Base-by-base conservation (phyloP, 1,140 invertebrate genomes). In the Bombus huntii region DNA sequence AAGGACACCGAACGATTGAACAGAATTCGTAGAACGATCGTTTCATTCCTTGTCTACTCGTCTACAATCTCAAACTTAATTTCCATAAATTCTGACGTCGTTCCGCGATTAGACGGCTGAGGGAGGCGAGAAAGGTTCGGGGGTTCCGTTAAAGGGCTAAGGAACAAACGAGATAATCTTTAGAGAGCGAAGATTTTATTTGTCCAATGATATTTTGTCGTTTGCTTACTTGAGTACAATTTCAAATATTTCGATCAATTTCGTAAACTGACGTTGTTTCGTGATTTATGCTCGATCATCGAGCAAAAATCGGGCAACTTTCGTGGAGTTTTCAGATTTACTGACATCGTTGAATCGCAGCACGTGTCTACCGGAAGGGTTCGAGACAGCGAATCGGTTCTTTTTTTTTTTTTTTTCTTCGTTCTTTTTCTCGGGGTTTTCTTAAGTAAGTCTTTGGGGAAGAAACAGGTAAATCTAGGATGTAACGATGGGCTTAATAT, bases 11-110 rank as follows among this genome's bases (percentile, higher is more conserved):
- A 44, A 44, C 42, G 42, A 3, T 44, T 53, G 39, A n/a, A 28
- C 47, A 31, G 1, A 72, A 13, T 18, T 15, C 9, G 34, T 39
- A 31, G 39, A 39, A 65, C 25, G 68, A 66, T 74, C 34, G 44
- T 37, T 72, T 84, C 73, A 59, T 84, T 79, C 44, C 15, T 39
- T 15, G 28, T 73, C n/a, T 72, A 25, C 37, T n/a, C 28, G 71
- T 28, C 1, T 62, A 85, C 44, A 66, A 28, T 80, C 1, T 53
- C 18, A 22, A 18, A 44, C 59, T 47, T 44, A 22, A 44, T 68
- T 25, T 79, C 42, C 25, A 8, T 25, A 37, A 37, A 59, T 59
- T 59, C 57, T 4, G 25, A 28, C 3, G 22, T 59, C 9, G 22
- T 28, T 28, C 0, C 57, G 25, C 25, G 25, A 28, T 59, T 59